phyloP scores from a whole-genome alignment of 2,113 vertebrate genomes.

The Oncorhynchus kisutch region DNA sequence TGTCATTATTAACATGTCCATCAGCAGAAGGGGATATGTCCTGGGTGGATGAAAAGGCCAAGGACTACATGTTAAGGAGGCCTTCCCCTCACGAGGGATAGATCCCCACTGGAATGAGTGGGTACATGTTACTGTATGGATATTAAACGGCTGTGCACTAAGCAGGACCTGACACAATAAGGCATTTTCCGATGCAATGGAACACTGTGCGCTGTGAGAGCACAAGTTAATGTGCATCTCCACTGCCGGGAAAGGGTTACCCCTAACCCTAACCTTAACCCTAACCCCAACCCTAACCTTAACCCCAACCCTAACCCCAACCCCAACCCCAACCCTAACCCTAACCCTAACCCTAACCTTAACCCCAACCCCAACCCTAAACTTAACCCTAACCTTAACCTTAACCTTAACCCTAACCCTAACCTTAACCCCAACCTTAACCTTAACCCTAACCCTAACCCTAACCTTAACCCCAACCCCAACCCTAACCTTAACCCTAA shows the following conservation, averaged over 20 bases:
- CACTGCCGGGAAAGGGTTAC: conserved; percentile 56
- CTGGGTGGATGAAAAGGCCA: conserved; percentile 63
- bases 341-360: too few species aligned
- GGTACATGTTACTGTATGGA: conserved; percentile 68
- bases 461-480: too few species aligned
- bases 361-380: too few species aligned
- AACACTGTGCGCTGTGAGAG: conserved; percentile 67
- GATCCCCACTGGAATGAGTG: conserved; percentile 63
- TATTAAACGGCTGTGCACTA: conserved; percentile 56
- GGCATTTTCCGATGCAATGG: conserved; percentile 71
- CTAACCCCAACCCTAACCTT: too few species aligned
- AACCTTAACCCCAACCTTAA: too few species aligned
- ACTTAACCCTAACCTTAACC: too few species aligned
- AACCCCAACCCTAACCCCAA: too few species aligned
- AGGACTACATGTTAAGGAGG: conserved; percentile 69
- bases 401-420: too few species aligned
- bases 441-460: too few species aligned
- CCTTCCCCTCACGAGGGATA: conserved; percentile 57
- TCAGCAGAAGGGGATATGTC: conserved; percentile 66
- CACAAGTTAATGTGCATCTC: conserved; percentile 74
- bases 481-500: too few species aligned
- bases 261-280: too few species aligned
- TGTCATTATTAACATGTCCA: conserved; percentile 68
- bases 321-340: too few species aligned
- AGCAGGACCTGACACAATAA: conserved; percentile 60